Evolutionary conservation across 2,113 vertebrate species (phyloP).

Genomic region (Sylvilagus bachmani): DNA sequence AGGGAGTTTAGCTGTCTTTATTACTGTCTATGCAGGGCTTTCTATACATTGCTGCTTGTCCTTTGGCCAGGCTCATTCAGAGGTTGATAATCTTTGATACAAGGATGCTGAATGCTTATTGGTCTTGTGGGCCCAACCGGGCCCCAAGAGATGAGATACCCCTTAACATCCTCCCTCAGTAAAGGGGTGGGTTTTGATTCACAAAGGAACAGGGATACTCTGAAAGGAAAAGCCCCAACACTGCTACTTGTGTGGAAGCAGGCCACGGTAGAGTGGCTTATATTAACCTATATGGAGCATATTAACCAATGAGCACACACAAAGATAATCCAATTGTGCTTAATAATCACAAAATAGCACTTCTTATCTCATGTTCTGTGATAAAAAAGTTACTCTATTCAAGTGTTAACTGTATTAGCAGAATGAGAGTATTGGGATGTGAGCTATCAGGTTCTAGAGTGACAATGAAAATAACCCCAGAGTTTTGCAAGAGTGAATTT

Average conservation of each 20-base stretch:
- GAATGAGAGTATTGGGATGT: not conserved
- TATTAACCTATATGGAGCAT: not conserved
- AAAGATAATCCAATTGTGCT: not conserved
- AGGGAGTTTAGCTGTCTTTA: not conserved
- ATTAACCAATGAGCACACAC: not conserved
- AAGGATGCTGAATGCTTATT: not conserved
- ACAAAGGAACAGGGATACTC: not conserved
- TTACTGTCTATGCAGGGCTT: not conserved
- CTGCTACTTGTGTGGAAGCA: not conserved
- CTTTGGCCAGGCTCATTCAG: not conserved
- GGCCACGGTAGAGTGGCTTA: not conserved
- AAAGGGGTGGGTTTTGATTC: not conserved
- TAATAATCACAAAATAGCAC: not conserved
- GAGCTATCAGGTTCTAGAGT: not conserved
- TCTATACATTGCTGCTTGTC: not conserved
- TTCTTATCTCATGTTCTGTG: not conserved
- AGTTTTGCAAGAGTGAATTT: not conserved
- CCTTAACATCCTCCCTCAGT: not conserved
- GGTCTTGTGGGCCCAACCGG: not conserved
- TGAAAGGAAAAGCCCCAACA: not conserved
- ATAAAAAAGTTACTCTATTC: constrained; percentile 5
- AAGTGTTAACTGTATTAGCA: not conserved
- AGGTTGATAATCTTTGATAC: not conserved
- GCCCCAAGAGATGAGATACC: not conserved
- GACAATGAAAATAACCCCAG: not conserved